These are phyloP conservation scores for Anastrepha obliqua DNA, from an alignment of 1,140 invertebrate genomes.

Conservation along the genomic window DNA sequence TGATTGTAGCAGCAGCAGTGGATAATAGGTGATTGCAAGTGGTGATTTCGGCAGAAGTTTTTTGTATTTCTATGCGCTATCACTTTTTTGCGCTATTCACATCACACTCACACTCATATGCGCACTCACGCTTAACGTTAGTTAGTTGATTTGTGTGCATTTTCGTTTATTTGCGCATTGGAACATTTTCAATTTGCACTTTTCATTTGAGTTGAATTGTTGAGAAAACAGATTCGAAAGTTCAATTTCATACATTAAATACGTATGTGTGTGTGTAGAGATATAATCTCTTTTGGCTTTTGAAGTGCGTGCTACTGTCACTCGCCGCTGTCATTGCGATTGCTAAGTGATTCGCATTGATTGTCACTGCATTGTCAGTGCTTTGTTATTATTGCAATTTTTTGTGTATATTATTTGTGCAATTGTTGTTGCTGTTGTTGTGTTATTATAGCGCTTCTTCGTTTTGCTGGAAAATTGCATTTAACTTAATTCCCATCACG, in stretches of 20 bases:
- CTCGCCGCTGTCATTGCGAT: constrained; percentile 17
- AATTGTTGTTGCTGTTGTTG: constrained; percentile 23
- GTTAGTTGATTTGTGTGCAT: neutral
- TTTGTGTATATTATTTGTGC: constrained; percentile 1
- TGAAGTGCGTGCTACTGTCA: constrained; percentile 50
- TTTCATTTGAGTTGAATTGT: constrained; percentile 48
- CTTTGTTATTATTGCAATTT: constrained; percentile 18
- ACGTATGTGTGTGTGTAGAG: neutral
- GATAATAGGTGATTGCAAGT: neutral
- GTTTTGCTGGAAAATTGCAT: constrained; percentile 50
- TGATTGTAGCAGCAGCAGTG: neutral
- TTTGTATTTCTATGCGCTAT: constrained; percentile 4
- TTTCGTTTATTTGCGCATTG: neutral
- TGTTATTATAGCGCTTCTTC: constrained; percentile 35
- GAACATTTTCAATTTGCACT: constrained; percentile 47
- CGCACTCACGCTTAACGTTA: neutral
- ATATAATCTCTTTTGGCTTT: constrained; percentile 35
- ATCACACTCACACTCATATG: constrained; percentile 6
- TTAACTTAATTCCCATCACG: constrained; percentile 48
- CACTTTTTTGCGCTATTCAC: neutral
- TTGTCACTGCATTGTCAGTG: constrained; percentile 40
- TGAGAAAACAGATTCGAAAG: constrained; percentile 47
- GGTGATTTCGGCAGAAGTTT: constrained; percentile 7
- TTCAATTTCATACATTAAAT: neutral
- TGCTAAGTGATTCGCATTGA: constrained; percentile 43